A percentile compares a stretch with the other conserved stretches of the same genome.
Conservation (phyloP, 2,113 vertebrate species). For the Etheostoma cragini region DNA sequence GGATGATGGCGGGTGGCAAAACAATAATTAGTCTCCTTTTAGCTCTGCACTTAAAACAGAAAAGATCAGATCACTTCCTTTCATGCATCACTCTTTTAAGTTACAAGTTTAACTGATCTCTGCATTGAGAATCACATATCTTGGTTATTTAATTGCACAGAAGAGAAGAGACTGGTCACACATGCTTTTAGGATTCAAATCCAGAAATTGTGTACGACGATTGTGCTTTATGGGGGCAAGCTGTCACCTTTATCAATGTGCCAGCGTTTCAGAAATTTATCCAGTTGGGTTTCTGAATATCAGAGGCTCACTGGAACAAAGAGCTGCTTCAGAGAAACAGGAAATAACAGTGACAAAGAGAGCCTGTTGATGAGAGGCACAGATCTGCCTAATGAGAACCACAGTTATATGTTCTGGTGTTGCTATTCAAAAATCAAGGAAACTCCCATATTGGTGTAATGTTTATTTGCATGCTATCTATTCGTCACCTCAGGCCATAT, state of each 20-base stretch:
- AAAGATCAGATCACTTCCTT: conserved; percentile 1
- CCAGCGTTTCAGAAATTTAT: conserved; percentile 71
- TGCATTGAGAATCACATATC: not conserved
- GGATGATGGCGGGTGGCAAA: conserved; percentile 15
- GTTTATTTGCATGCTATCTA: not conserved
- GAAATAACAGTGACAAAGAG: conserved; percentile 77
- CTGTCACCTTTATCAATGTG: conserved; percentile 69
- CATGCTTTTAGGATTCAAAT: conserved; percentile 1
- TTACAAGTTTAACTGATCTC: not conserved
- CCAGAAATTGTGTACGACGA: conserved; percentile 9
- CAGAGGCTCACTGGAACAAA: conserved; percentile 72
- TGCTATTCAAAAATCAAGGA: conserved; percentile 49
- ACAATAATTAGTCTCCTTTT: conserved; percentile 53
- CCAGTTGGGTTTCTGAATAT: conserved; percentile 75
- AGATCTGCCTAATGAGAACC: conserved; percentile 68
- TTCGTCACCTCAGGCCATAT: not conserved
- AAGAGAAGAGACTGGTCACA: not conserved
- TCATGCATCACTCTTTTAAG: not conserved
- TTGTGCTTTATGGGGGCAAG: conserved; percentile 63
- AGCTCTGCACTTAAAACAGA: conserved; percentile 40
- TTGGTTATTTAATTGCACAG: not conserved
- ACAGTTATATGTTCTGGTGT: conserved; percentile 31
- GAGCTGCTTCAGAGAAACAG: conserved; percentile 77
- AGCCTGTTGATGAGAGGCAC: conserved; percentile 72
- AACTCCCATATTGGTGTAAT: not conserved